Evolutionary conservation across 1,140 invertebrate genomes (phyloP).

Genomic region (Linepithema humile): DNA sequence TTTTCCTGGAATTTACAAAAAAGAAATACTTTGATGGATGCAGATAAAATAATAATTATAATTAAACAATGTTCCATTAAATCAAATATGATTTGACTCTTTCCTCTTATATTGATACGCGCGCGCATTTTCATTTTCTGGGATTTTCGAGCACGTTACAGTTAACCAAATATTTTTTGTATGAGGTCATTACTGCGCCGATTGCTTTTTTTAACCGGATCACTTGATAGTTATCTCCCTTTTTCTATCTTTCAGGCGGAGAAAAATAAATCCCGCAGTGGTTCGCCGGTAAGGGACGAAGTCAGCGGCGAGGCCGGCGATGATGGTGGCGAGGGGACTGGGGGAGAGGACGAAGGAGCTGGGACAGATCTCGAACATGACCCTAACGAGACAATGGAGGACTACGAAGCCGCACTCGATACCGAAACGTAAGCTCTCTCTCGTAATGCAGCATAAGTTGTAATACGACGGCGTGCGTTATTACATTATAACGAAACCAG

Average conservation of each 20-base stretch:
- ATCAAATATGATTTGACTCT: not conserved
- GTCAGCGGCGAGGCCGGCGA: slow-evolving; percentile 84
- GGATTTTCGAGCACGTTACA: not conserved
- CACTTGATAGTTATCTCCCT: not conserved
- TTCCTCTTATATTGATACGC: too few species aligned
- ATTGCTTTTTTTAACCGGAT: not conserved
- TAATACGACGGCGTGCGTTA: slow-evolving; percentile 2
- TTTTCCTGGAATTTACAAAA: too few species aligned
- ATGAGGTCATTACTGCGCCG: not conserved
- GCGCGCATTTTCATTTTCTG: not conserved
- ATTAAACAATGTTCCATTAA: not conserved
- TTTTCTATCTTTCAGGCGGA: slow-evolving; percentile 80
- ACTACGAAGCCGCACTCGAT: slow-evolving; percentile 88
- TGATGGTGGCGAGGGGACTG: slow-evolving; percentile 85
- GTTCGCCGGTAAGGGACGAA: slow-evolving; percentile 86
- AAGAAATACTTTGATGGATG: not conserved
- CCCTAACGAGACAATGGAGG: slow-evolving; percentile 87
- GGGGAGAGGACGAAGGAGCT: slow-evolving; percentile 83
- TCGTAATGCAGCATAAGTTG: not conserved
- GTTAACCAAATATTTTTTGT: not conserved
- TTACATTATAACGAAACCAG: slow-evolving; percentile 8
- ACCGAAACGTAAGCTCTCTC: slow-evolving; percentile 86
- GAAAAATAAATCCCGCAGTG: slow-evolving; percentile 87
- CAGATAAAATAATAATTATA: not conserved
- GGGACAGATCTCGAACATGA: slow-evolving; percentile 81